phyloP scores from a whole-genome alignment of 2,113 vertebrate genomes.

The Myotis davidii region DNA sequence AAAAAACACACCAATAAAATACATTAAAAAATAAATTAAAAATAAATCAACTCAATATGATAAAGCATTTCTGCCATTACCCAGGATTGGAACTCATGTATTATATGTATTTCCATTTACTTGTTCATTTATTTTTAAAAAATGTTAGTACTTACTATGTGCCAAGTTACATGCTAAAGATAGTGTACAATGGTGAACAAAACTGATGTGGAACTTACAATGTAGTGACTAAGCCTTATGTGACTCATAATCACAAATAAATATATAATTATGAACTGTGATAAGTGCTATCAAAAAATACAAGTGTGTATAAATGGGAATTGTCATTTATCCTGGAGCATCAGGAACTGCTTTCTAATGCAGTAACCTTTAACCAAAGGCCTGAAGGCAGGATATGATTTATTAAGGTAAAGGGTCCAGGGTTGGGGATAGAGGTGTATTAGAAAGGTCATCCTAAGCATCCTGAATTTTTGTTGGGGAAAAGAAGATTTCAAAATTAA shows the following conservation, averaged over 20 bases:
- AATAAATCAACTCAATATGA: neutral
- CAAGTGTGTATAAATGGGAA: neutral
- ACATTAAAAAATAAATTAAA: no score
- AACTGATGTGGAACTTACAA: neutral
- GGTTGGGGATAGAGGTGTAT: neutral
- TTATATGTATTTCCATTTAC: neutral
- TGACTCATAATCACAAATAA: constrained; percentile 21
- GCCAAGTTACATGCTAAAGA: neutral
- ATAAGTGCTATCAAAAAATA: neutral
- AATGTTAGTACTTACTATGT: neutral
- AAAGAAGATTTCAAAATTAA: neutral
- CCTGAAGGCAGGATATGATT: constrained; percentile 23
- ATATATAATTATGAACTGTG: neutral
- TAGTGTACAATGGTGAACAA: neutral
- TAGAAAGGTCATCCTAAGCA: neutral
- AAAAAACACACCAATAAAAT: no score
- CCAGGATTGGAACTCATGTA: neutral
- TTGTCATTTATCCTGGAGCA: neutral
- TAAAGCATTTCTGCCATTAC: neutral
- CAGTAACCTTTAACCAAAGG: constrained; percentile 27
- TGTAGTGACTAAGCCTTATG: neutral
- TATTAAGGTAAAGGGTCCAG: neutral
- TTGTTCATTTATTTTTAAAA: constrained; percentile 19
- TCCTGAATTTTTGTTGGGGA: neutral
- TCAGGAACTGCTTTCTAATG: constrained; percentile 5